A percentile compares a stretch with the other conserved stretches of the same genome.
phyloP scores from a whole-genome alignment of 1,140 invertebrate species.

The Sycophaga agraensis region DNA sequence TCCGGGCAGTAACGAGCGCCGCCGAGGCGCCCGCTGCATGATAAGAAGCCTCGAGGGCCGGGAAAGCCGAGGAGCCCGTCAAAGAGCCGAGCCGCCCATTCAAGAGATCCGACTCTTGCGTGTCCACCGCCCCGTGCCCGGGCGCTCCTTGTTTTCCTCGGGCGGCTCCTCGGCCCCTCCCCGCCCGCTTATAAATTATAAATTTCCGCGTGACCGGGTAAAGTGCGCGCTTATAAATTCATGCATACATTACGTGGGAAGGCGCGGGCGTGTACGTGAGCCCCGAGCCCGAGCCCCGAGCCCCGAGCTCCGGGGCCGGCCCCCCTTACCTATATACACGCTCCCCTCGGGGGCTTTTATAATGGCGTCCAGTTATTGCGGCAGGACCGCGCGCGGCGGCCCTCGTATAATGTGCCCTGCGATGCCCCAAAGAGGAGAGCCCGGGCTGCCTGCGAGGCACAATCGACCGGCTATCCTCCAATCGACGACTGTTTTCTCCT shows the following conservation, averaged over 20 bases:
- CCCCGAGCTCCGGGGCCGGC: slow-evolving; percentile 20
- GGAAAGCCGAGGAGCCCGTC: background rate
- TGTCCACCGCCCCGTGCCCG: background rate
- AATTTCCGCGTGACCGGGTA: slow-evolving; percentile 20
- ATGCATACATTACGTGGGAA: slow-evolving; percentile 28
- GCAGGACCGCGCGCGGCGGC: slow-evolving; percentile 52
- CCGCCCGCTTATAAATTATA: slow-evolving; percentile 22
- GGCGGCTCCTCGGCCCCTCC: background rate
- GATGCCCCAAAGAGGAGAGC: slow-evolving; percentile 49
- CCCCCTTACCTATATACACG: slow-evolving; percentile 54
- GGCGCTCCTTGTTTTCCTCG: background rate
- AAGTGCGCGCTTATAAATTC: slow-evolving; percentile 16
- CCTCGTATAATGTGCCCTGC: too few relatives aligned
- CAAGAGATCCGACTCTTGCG: background rate
- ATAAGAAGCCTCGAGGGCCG: too few relatives aligned
- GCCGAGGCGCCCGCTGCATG: too few relatives aligned
- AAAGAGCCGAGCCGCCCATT: background rate
- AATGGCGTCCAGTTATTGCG: slow-evolving; percentile 60
- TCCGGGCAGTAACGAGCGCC: slow-evolving; percentile 56
- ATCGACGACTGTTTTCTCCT: too few relatives aligned
- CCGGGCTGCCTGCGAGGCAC: too few relatives aligned
- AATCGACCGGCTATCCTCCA: too few relatives aligned
- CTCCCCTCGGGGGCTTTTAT: slow-evolving; percentile 58
- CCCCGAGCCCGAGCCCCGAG: too few relatives aligned
- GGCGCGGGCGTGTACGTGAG: slow-evolving; percentile 7